phyloP scores from a whole-genome alignment of 2,797 vertebrate genomes.

The Dendrocincla tyrannina region DNA sequence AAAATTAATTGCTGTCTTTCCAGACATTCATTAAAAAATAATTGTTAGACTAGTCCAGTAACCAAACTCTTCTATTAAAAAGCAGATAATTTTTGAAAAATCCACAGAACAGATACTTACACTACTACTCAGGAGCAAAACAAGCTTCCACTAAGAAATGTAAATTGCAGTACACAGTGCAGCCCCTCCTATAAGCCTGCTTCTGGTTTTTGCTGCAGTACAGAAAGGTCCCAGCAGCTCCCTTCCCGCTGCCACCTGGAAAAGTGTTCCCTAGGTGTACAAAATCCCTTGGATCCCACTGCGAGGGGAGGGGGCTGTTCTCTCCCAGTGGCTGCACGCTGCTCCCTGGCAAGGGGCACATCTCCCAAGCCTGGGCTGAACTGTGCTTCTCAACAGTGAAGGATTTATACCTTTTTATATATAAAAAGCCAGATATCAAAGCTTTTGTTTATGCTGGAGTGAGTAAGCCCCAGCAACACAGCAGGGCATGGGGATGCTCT shows the following conservation, averaged over 20 bases:
- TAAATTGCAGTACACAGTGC: neutral
- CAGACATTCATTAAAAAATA: constrained; percentile 11
- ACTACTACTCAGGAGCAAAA: neutral
- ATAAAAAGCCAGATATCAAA: neutral
- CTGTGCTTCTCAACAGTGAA: neutral
- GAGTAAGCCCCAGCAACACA: neutral
- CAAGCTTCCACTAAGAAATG: neutral
- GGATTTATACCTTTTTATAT: neutral
- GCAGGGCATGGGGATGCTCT: fast-evolving
- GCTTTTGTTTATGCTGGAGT: neutral
- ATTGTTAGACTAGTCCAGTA: neutral
- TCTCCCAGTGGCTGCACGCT: neutral
- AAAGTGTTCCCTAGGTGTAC: neutral
- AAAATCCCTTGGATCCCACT: neutral
- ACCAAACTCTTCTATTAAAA: neutral
- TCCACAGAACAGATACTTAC: neutral
- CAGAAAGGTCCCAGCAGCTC: neutral
- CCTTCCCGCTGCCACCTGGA: neutral
- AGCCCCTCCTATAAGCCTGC: neutral
- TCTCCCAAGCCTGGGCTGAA: neutral
- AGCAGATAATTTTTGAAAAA: neutral
- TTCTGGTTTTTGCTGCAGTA: neutral
- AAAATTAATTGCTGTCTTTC: constrained; percentile 5
- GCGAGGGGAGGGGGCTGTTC: neutral
- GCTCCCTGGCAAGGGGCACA: neutral